A percentile compares a stretch with the other conserved stretches of the same genome.
phyloP scores from a whole-genome alignment of 2,113 vertebrate genomes.

The Gorsachius goisagi region DNA sequence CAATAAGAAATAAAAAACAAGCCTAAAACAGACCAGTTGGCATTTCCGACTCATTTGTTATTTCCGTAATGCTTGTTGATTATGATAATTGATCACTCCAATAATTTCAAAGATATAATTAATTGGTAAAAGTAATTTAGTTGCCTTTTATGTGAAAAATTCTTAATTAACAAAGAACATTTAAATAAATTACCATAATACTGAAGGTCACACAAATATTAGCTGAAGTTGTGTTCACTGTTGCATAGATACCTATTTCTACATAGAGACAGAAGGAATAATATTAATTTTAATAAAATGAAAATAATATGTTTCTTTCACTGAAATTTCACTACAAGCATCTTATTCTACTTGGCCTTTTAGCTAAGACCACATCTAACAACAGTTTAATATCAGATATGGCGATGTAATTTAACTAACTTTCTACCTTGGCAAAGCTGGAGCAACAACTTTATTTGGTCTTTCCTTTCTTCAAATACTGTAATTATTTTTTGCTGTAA shows the following conservation, averaged over 20 bases:
- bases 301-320: neutral
- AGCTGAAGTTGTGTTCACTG: conserved; percentile 32
- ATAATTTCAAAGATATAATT: conserved; percentile 73
- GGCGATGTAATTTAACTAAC: neutral
- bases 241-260: neutral
- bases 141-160: conserved; percentile 70
- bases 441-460: neutral
- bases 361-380: neutral
- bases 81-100: conserved; percentile 76
- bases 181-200: conserved; percentile 80
- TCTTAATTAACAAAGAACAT: conserved; percentile 78
- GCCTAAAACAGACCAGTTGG: conserved; percentile 2
- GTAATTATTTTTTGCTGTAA: neutral
- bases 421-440: neutral
- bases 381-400: neutral
- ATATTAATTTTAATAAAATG: neutral
- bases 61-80: conserved; percentile 74
- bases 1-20: conserved; percentile 10
- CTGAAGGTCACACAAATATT: conserved; percentile 75
- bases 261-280: neutral
- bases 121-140: conserved; percentile 73
- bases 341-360: neutral
- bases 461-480: neutral
- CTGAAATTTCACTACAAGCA: neutral
- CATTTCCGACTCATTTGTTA: conserved; percentile 68